Evolutionary conservation across 2,113 vertebrate genomes (phyloP).

Genomic region (Chamaetylas fuelleborni): DNA sequence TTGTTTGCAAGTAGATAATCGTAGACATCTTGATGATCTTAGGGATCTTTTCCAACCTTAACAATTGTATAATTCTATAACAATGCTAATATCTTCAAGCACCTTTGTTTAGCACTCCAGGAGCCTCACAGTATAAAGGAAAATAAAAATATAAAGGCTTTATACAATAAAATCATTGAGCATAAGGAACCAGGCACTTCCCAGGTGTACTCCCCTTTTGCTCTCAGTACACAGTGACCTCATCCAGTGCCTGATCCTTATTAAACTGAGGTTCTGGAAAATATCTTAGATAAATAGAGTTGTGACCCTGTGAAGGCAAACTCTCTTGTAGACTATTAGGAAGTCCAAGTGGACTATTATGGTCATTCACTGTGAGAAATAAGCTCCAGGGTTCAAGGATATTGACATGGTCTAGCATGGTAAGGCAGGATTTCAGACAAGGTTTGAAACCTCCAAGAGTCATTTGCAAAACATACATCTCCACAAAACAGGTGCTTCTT

Average conservation of each 20-base stretch:
- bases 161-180: background rate
- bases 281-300: background rate
- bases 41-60: background rate
- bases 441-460: background rate
- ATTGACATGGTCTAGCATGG: background rate
- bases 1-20: background rate
- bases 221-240: background rate
- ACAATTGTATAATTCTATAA: background rate
- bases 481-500: background rate
- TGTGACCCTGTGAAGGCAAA: background rate
- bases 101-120: background rate
- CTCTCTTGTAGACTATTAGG: background rate
- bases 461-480: background rate
- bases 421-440: background rate
- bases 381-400: background rate
- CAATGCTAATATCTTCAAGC: background rate
- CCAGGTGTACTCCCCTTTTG: background rate
- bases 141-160: background rate
- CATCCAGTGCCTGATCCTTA: background rate
- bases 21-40: background rate
- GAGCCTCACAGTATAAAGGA: background rate
- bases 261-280: background rate
- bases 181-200: background rate
- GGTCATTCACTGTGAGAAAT: background rate
- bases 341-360: background rate